A percentile compares a stretch with the other conserved stretches of the same genome.
Conservation (phyloP, 1,140 invertebrate genomes). For the Zaprionus camerounensis region DNA sequence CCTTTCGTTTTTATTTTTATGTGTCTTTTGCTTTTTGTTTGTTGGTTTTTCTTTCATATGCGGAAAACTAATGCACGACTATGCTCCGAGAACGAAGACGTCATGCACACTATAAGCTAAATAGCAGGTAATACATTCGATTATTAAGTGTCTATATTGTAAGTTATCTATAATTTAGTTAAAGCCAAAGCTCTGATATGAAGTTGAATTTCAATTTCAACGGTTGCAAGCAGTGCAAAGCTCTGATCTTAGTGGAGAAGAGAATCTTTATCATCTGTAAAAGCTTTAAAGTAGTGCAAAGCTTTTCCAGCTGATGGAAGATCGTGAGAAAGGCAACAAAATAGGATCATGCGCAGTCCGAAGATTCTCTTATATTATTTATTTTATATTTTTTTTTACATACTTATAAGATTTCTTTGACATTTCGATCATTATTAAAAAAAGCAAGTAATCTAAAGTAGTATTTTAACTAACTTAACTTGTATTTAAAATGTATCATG, state of each 20-base stretch:
- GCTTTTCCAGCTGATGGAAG: background rate
- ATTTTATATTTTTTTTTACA: background rate
- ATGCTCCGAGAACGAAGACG: constrained; percentile 84
- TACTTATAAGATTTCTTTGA: background rate
- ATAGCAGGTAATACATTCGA: constrained; percentile 74
- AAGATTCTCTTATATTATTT: constrained; percentile 55
- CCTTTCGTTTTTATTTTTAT: constrained; percentile 65
- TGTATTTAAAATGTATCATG: background rate
- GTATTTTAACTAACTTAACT: background rate
- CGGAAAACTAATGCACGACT: constrained; percentile 80
- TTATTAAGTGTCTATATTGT: constrained; percentile 13
- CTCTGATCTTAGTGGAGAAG: background rate
- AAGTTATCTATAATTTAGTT: background rate
- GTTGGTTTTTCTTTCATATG: constrained; percentile 83
- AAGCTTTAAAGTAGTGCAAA: constrained; percentile 44
- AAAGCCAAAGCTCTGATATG: background rate
- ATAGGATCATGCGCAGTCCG: background rate
- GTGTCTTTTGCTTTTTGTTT: constrained; percentile 74
- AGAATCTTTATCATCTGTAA: background rate
- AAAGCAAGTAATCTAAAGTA: background rate
- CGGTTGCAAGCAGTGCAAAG: constrained; percentile 35
- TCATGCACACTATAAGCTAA: constrained; percentile 84
- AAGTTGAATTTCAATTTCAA: background rate
- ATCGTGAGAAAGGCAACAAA: constrained; percentile 9
- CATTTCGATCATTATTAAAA: background rate